Percentiles rank a stretch among this genome's conserved stretches.
These are phyloP conservation scores for Phytoseiulus persimilis DNA, from an alignment of 2,888 invertebrate species.

Conservation along the genomic window DNA sequence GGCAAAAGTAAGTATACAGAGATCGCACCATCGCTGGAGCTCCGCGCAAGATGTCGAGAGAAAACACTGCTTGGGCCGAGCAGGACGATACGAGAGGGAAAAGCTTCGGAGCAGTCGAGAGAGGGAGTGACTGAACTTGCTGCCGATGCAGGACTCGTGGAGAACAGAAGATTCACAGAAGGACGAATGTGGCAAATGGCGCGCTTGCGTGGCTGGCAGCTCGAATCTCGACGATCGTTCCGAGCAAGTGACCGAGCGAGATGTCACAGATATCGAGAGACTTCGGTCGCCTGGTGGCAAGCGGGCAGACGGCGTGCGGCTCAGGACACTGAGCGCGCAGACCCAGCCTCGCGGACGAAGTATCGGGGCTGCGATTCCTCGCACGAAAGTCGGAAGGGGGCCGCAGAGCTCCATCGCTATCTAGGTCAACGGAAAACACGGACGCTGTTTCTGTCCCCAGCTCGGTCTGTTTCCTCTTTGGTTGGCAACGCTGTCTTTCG, in stretches of 20 bases:
- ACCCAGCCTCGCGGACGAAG: too few relatives aligned
- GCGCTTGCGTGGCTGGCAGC: too few relatives aligned
- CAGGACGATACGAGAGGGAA: neutral
- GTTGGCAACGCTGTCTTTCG: neutral
- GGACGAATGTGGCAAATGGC: neutral
- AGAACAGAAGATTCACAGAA: neutral
- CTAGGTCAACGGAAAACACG: neutral
- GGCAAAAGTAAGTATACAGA: neutral
- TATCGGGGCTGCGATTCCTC: neutral
- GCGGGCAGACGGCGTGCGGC: too few relatives aligned
- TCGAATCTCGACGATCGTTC: neutral
- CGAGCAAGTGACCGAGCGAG: neutral
- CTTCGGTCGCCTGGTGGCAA: too few relatives aligned
- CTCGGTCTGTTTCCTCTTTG: neutral
- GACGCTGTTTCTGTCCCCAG: neutral
- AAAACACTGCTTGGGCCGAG: neutral
- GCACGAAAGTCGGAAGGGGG: neutral
- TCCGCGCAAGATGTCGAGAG: neutral
- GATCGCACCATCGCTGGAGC: neutral
- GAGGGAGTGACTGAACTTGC: neutral
- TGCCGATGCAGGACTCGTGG: neutral
- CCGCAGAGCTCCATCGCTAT: neutral
- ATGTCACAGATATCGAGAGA: neutral
- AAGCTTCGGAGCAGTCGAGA: neutral
- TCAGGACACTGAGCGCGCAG: too few relatives aligned